A percentile compares a stretch with the other conserved stretches of the same genome.
phyloP scores from a whole-genome alignment of 2,888 invertebrate species.

The Ernsta delagoae region DNA sequence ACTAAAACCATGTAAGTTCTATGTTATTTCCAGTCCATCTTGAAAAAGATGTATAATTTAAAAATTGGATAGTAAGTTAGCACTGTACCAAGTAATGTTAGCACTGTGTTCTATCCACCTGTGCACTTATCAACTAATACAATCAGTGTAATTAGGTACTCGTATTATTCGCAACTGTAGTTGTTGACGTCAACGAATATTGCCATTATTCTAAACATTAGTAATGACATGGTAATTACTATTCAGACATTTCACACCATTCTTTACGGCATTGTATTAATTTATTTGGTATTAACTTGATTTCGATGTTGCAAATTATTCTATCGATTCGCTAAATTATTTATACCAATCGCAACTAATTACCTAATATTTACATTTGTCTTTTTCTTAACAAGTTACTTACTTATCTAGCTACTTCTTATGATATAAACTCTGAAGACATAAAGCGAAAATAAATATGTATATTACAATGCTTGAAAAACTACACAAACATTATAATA shows the following conservation, averaged over 20 bases:
- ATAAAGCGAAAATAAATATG: no score
- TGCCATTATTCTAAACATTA: constrained; percentile 19
- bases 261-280: constrained; percentile 22
- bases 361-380: neutral
- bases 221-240: constrained; percentile 23
- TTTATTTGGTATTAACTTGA: constrained; percentile 7
- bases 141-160: neutral
- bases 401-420: no score
- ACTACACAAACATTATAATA: no score
- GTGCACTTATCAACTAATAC: neutral
- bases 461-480: neutral
- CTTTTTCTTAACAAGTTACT: no score
- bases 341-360: neutral
- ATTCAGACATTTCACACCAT: constrained; percentile 22
- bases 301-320: constrained; percentile 2
- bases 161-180: neutral
- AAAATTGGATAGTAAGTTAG: no score
- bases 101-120: neutral
- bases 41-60: no score
- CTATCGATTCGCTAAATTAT: constrained; percentile 4
- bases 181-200: constrained; percentile 10
- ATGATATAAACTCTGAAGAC: no score
- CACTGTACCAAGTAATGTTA: neutral
- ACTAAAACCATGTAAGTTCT: no score
- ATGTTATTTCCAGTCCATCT: no score